A percentile compares a stretch with the other conserved stretches of the same genome.
phyloP scores from a whole-genome alignment of 2,888 invertebrate species.

The Caenorhabditis angaria region DNA sequence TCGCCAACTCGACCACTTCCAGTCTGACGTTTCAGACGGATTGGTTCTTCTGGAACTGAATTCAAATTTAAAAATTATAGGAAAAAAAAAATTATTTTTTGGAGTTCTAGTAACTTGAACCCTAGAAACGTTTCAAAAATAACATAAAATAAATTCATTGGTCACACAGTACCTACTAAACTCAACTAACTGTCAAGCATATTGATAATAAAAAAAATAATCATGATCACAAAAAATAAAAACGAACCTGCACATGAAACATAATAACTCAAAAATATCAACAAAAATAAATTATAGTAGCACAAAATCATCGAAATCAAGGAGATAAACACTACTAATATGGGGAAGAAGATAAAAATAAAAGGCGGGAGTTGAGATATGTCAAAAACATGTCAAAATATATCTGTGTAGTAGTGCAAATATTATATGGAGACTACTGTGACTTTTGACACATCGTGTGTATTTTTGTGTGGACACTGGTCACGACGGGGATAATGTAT shows the following conservation, averaged over 20 bases:
- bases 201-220: background rate
- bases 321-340: too few relatives aligned
- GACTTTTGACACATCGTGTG: background rate
- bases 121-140: too few relatives aligned
- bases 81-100: too few relatives aligned
- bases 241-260: slow-evolving; percentile 5
- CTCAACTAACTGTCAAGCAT: slow-evolving; percentile 32
- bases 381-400: slow-evolving; percentile 5
- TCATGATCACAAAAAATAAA: background rate
- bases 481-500: too few relatives aligned
- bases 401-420: slow-evolving; percentile 7
- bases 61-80: background rate
- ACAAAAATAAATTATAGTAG: background rate
- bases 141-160: slow-evolving; percentile 18
- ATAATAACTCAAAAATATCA: background rate
- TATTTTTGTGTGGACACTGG: background rate
- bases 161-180: slow-evolving; percentile 47
- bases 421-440: background rate
- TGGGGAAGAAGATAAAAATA: background rate
- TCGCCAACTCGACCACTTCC: slow-evolving; percentile 63
- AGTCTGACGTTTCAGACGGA: slow-evolving; percentile 53
- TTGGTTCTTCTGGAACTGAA: slow-evolving; percentile 18
- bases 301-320: too few relatives aligned
- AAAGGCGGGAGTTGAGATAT: background rate
- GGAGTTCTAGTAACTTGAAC: too few relatives aligned